Evolutionary conservation across 2,888 invertebrate species (phyloP).

Genomic region (Orthosia gothica): DNA sequence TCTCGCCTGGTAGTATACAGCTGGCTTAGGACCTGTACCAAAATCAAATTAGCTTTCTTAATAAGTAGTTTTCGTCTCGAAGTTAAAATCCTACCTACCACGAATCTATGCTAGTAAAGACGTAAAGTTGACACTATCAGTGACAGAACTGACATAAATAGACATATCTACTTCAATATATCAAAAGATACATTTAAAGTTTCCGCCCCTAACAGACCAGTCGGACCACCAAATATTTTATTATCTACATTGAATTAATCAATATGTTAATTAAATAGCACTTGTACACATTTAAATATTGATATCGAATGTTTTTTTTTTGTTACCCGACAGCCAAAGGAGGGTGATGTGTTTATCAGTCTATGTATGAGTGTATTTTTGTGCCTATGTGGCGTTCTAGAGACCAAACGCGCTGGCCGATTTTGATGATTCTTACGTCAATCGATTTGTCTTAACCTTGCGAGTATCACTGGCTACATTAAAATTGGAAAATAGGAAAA

Average conservation of each 20-base stretch:
- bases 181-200: slow-evolving; percentile 18
- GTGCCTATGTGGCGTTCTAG: too few relatives aligned
- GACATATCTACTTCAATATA: slow-evolving; percentile 25
- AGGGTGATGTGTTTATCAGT: too few relatives aligned
- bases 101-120: slow-evolving; percentile 1
- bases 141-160: slow-evolving; percentile 12
- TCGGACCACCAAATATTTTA: slow-evolving; percentile 27
- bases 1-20: too few relatives aligned
- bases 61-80: background rate
- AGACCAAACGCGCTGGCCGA: too few relatives aligned
- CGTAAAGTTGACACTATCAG: slow-evolving; percentile 4
- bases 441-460: too few relatives aligned
- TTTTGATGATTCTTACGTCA: too few relatives aligned
- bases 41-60: background rate
- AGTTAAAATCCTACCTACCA: background rate
- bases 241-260: slow-evolving; percentile 58
- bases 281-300: slow-evolving; percentile 15
- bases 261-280: slow-evolving; percentile 59
- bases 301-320: background rate
- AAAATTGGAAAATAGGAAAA: too few relatives aligned
- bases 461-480: too few relatives aligned
- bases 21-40: too few relatives aligned
- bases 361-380: too few relatives aligned
- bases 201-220: slow-evolving; percentile 39
- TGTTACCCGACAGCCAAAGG: background rate